Conservation (phyloP, 2,797 vertebrate species). For the Chloroceryle inda region DNA sequence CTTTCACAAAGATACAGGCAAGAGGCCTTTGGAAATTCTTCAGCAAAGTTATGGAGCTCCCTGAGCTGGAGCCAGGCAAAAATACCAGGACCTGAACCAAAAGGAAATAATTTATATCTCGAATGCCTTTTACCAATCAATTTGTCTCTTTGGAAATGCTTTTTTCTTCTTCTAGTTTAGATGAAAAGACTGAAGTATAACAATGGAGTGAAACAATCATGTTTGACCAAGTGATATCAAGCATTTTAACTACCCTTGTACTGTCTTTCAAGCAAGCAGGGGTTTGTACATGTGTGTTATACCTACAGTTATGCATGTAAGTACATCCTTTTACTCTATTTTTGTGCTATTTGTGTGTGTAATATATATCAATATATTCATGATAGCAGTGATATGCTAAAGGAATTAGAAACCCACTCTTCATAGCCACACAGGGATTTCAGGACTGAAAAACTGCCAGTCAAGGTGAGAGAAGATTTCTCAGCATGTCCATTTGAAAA, state of each 20-base stretch:
- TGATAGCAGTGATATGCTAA: not conserved
- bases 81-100: conserved; percentile 38
- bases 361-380: not conserved
- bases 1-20: conserved; percentile 25
- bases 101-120: conserved; percentile 67
- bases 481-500: not conserved
- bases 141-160: conserved; percentile 40
- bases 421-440: not conserved
- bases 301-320: not conserved
- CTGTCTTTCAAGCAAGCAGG: not conserved
- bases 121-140: conserved; percentile 49
- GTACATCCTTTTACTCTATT: not conserved
- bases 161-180: not conserved
- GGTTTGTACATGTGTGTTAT: not conserved
- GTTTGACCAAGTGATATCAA: not conserved
- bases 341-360: rapidly evolving
- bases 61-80: conserved; percentile 61
- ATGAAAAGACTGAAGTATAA: conserved; percentile 42
- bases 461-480: not conserved
- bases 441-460: not conserved
- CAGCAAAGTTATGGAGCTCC: conserved; percentile 34
- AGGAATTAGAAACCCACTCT: not conserved
- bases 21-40: conserved; percentile 28
- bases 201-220: not conserved
- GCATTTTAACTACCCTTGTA: not conserved